Base-by-base conservation (phyloP, 1,140 invertebrate genomes). In the Drosophila subobscura region DNA sequence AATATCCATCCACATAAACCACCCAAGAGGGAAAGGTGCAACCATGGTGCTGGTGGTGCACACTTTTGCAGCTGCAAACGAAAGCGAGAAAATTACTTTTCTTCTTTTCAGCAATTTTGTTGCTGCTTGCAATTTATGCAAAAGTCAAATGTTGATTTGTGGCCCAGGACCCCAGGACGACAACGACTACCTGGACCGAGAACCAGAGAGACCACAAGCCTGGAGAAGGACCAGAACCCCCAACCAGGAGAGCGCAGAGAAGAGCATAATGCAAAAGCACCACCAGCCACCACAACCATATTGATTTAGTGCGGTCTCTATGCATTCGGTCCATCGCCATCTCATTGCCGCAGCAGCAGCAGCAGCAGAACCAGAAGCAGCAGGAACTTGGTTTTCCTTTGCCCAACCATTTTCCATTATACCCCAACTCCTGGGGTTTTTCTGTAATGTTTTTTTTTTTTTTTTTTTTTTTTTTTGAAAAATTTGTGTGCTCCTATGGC, bases 101-200 rank as follows among this genome's bases (percentile, higher is more conserved):
- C 80, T 76, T 76, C 66, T 68, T 72, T 71, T 66, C 58, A 68
- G 81, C 73, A 86, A 80, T 85, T 86, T 85, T 81, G 83, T 86
- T 85, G 73, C 80, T 80, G 49, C 81, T 88, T 81, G 83, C 83
- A 86, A 86, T 86, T 86, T 86, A 86, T 84, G 83, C 83, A 89
- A 77, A 86, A 86, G 83, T 86, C 83, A 89, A 86, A 89, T 89
- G 79, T 86, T 86, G 83, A 86, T 86, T 86, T 86, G 83, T 86
- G 72, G 74, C 60, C 61, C 72, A 55, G 57, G 52, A 42, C 61
- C 61, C 45, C 20, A 49, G 41, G 54, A 37, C 58, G 33, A 37
- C 33, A 37, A 12, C 10, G 33, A 37, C 33, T 4, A 47, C 55
- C 55, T 58, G 55, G 20, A 27, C 16, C 12, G 1, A 37, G 10